Evolutionary conservation across 2,113 vertebrate species (phyloP), one percentile per base, ranked within the genome.

Genomic region (Erythrocebus patas): DNA sequence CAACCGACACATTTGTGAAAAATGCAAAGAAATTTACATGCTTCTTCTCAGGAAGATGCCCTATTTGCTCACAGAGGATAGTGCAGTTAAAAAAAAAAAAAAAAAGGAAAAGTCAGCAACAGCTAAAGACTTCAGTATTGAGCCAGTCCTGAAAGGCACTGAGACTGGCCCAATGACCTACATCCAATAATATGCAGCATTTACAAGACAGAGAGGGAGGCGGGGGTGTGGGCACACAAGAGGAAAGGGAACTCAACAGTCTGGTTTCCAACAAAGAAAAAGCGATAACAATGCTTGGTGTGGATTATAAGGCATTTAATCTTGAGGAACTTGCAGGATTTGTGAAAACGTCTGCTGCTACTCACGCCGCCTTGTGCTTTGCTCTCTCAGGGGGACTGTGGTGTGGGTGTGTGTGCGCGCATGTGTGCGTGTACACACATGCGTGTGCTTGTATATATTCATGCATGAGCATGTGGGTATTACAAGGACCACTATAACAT

Each of bases 21-120:
- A 95, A 93, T 75, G 66, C 66, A 79, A 75, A 92, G 84, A 96
- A 59, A 97, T 94, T 13, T 84, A 94, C 72, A 95, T 92, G 80
- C 20, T 97, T 22, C 43, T 96, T 94, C 84, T 96, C 83, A 93
- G 95, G 98, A 97, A 92, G 70, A 95, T 93, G 57, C 25, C 43
- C 72, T 52, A 20, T 45, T 92, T 96, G 83, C 45, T 92, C 40
- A n/a, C 50, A 68, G 79, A 95, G 73, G 68, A 66, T 17, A 85
- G 16, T 57, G 40, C 52, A 80, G 48, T 35, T 50, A 8, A 85
- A 85, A 59, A 35, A 81, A 18, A 27, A 52, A 45, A 50, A 78
- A 32, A 13, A 3, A 30, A 43, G 43, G 32, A 35, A 68, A 80
- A 57, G 30, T 48, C 8, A 0, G 27, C 14, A 38, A 57, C 17